Conservation (phyloP, 2,797 vertebrate genomes). For the Mormyrus proboscirostris region DNA sequence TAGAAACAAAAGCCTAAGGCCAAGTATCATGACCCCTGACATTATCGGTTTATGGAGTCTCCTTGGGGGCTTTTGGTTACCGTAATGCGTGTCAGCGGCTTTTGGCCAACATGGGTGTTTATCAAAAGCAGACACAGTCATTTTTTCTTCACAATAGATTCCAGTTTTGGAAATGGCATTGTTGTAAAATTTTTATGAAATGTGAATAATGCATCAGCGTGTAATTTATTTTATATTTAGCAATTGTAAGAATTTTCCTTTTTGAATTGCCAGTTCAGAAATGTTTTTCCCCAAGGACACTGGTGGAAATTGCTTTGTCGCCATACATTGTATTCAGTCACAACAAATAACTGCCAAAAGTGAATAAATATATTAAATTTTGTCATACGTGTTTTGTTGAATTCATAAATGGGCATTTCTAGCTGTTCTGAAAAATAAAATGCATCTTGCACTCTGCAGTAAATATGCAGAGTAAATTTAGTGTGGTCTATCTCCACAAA, state of each 20-base stretch:
- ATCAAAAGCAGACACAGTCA: neutral
- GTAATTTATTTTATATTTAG: slow-evolving; percentile 1
- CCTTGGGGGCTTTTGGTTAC: slow-evolving; percentile 29
- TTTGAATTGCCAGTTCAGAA: neutral
- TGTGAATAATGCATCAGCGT: neutral
- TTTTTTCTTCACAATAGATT: neutral
- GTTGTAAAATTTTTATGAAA: neutral
- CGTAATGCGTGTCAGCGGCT: neutral
- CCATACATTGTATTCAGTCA: neutral
- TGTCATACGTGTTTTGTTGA: neutral
- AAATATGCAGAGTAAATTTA: neutral
- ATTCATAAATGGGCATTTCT: neutral
- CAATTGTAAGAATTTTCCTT: neutral
- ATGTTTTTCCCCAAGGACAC: neutral
- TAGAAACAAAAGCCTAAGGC: neutral
- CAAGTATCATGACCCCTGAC: neutral
- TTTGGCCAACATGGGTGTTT: slow-evolving; percentile 2
- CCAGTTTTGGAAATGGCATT: neutral
- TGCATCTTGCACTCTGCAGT: neutral
- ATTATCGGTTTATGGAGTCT: slow-evolving; percentile 42
- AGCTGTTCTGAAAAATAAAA: neutral
- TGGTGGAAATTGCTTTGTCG: neutral
- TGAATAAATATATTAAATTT: neutral
- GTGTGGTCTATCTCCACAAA: neutral
- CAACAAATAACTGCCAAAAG: neutral